Conservation (phyloP, 2,113 vertebrate species). For the Nerophis ophidion region DNA sequence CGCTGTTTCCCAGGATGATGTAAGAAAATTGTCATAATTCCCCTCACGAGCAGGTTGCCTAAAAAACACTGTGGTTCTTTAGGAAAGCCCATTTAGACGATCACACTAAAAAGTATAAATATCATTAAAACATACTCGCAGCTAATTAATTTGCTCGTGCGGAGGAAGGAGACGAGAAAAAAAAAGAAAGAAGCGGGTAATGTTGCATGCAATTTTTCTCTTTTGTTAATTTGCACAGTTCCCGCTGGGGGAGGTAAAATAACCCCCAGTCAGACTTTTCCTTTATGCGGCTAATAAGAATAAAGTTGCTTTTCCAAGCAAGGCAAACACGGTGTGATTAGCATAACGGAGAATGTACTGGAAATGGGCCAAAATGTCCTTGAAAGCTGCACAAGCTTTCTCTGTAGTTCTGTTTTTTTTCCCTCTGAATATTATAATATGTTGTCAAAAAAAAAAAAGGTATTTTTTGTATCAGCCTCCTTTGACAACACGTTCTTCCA, state of each 20-base stretch:
- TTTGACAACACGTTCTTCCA: conserved; percentile 33
- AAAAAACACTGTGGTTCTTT: conserved; percentile 57
- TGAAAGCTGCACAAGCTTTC: conserved; percentile 43
- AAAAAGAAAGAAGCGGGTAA: conserved; percentile 30
- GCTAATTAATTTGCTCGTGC: conserved; percentile 71
- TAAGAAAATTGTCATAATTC: conserved; percentile 39
- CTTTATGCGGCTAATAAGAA: conserved; percentile 68
- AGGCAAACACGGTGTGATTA: conserved; percentile 58
- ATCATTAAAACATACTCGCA: conserved; percentile 70
- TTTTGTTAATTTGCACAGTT: conserved; percentile 57
- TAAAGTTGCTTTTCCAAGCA: conserved; percentile 59
- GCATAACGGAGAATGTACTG: conserved; percentile 57
- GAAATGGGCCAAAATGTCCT: conserved; percentile 48
- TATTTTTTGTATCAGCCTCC: conserved; percentile 30
- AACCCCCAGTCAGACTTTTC: conserved; percentile 67
- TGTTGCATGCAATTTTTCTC: conserved; percentile 60
- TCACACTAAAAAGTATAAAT: conserved; percentile 70
- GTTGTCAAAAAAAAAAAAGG: conserved; percentile 36
- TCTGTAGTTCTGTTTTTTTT: conserved; percentile 30
- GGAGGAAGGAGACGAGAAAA: conserved; percentile 37
- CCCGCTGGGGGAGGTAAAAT: conserved; percentile 73
- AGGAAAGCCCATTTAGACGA: conserved; percentile 65
- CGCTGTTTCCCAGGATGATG: conserved; percentile 3
- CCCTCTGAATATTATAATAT: conserved; percentile 51
- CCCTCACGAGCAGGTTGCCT: conserved; percentile 49